These are phyloP conservation scores for Isotomurus palustris DNA, from an alignment of 2,888 invertebrate species.

Conservation along the genomic window DNA sequence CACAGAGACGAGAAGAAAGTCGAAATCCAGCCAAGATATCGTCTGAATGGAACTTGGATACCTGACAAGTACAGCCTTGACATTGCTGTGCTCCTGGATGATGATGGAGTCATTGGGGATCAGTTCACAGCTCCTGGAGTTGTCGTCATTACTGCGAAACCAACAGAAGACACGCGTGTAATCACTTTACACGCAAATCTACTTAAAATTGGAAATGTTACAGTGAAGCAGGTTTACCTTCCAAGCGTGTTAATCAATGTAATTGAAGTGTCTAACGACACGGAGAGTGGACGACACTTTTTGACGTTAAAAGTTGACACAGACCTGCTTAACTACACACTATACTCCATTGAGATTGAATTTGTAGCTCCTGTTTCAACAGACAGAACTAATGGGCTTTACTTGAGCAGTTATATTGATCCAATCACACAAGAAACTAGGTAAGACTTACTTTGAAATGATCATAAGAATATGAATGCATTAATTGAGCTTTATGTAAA, in stretches of 20 bases:
- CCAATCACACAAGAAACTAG: conserved; percentile 16
- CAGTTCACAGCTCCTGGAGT: neutral
- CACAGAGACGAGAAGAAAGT: too few relatives aligned
- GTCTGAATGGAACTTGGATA: neutral
- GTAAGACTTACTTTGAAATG: conserved; percentile 3
- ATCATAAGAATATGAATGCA: neutral
- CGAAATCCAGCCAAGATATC: neutral
- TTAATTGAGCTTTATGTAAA: neutral
- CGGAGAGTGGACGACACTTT: neutral
- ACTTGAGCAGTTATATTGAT: conserved; percentile 21
- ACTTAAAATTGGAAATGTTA: neutral
- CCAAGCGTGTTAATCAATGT: too few relatives aligned
- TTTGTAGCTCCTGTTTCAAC: conserved; percentile 15
- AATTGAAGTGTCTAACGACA: too few relatives aligned
- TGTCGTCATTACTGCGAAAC: neutral
- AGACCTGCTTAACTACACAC: neutral
- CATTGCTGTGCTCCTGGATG: neutral
- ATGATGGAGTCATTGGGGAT: neutral
- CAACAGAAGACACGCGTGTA: neutral
- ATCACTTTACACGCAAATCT: neutral
- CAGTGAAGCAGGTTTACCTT: too few relatives aligned
- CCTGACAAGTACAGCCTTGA: neutral
- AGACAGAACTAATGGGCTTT: conserved; percentile 14
- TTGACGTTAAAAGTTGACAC: neutral
- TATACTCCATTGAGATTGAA: conserved; percentile 12